phyloP scores from a whole-genome alignment of 2,797 vertebrate genomes.

The Rachycentron canadum region DNA sequence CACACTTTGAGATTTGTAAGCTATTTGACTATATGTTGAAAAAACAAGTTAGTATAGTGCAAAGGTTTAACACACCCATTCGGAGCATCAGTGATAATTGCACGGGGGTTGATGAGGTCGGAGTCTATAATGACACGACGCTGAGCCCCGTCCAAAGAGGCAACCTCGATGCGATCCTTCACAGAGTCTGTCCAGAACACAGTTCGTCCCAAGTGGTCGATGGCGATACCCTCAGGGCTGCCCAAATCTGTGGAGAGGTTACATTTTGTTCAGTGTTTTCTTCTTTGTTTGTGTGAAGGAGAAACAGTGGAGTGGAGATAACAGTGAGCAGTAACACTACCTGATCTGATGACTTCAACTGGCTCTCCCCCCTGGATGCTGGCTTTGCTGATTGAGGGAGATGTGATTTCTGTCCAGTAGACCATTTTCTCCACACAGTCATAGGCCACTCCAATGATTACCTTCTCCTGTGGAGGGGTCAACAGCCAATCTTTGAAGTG shows the following conservation, averaged over 20 bases:
- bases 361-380: constrained; percentile 90
- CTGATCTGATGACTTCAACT: constrained; percentile 86
- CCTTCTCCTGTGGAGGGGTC: constrained; percentile 86
- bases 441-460: constrained; percentile 93
- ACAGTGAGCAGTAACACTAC: constrained; percentile 60
- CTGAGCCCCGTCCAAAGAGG: constrained; percentile 91
- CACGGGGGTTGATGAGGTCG: constrained; percentile 92
- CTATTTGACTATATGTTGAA: background rate
- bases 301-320: background rate
- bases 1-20: background rate
- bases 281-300: background rate
- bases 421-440: constrained; percentile 94
- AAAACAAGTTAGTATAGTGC: background rate
- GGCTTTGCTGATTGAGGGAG: constrained; percentile 92
- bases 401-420: constrained; percentile 96
- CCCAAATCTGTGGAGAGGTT: constrained; percentile 83
- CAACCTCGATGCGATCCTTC: constrained; percentile 91
- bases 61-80: constrained; percentile 84
- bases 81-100: constrained; percentile 88
- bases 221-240: constrained; percentile 93
- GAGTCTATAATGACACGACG: constrained; percentile 90
- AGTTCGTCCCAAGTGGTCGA: constrained; percentile 91
- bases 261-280: background rate
- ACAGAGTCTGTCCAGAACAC: constrained; percentile 96
- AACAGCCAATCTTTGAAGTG: constrained; percentile 55